These are phyloP conservation scores for Drosophila leontia DNA, from an alignment of 1,140 invertebrate species.

Conservation along the genomic window DNA sequence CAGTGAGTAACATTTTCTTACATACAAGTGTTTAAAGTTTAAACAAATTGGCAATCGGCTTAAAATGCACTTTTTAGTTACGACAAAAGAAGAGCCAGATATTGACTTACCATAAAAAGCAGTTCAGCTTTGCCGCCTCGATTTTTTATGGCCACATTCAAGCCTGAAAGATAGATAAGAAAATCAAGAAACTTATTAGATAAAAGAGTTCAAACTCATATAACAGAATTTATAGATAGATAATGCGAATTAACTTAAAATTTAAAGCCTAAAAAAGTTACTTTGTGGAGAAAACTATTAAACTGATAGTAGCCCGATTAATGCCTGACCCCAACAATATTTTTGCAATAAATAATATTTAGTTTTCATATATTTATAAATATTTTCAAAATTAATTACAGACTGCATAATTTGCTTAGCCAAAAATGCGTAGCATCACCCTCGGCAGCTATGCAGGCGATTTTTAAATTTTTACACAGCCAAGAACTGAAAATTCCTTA, in stretches of 20 bases:
- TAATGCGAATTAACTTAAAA: not conserved
- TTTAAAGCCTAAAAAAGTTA: too few relatives aligned
- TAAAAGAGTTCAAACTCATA: constrained; percentile 5
- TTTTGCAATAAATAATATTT: constrained; percentile 3
- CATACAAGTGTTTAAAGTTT: not conserved
- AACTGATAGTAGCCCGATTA: not conserved
- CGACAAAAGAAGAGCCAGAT: too few relatives aligned
- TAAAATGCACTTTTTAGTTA: not conserved
- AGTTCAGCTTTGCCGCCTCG: constrained; percentile 16
- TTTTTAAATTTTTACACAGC: constrained; percentile 48
- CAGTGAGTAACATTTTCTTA: constrained; percentile 2
- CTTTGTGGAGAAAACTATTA: not conserved
- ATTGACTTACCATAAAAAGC: constrained; percentile 59
- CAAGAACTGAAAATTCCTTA: constrained; percentile 66
- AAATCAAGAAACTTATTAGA: constrained; percentile 29
- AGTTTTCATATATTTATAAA: constrained; percentile 1
- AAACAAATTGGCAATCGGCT: constrained; percentile 17
- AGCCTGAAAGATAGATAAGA: constrained; percentile 41
- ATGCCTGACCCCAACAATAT: not conserved
- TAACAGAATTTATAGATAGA: too few relatives aligned
- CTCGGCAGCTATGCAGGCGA: constrained; percentile 25
- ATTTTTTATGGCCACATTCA: constrained; percentile 26
- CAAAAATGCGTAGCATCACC: constrained; percentile 45
- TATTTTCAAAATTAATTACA: constrained; percentile 39
- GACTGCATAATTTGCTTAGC: constrained; percentile 40